These are phyloP conservation scores for Microcebus ravelobensis DNA, from an alignment of 2,113 vertebrate species.

Conservation along the genomic window DNA sequence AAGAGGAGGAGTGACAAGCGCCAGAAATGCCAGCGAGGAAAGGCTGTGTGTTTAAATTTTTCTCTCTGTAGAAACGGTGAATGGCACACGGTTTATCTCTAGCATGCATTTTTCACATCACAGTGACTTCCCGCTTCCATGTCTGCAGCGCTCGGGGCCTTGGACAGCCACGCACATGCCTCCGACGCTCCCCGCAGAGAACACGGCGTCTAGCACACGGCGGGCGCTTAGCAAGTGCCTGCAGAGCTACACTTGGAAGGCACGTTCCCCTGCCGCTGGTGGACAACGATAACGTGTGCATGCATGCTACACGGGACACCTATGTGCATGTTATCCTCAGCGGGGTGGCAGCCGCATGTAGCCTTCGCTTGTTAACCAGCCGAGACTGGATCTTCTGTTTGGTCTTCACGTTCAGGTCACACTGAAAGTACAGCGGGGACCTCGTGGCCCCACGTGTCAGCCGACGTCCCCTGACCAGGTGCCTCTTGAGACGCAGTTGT, in stretches of 20 bases:
- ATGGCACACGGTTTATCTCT: accelerated
- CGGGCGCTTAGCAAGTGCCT: neutral
- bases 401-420: too few relatives aligned
- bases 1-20: accelerated
- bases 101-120: neutral
- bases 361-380: accelerated
- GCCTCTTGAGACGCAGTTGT: neutral
- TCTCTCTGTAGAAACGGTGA: neutral
- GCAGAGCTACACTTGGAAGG: accelerated
- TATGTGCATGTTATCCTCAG: neutral
- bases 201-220: accelerated
- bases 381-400: neutral
- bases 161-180: accelerated
- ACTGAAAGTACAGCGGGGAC: neutral
- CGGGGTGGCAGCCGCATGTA: neutral
- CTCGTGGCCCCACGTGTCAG: neutral
- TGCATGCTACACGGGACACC: neutral
- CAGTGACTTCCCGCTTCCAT: accelerated
- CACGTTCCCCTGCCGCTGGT: accelerated
- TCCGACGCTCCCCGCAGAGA: neutral
- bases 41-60: neutral
- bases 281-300: accelerated
- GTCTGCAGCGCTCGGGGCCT: neutral
- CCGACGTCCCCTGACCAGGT: neutral
- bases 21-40: accelerated